Evolutionary conservation across 2,797 vertebrate genomes (phyloP).

Genomic region (Champsocephalus gunnari): DNA sequence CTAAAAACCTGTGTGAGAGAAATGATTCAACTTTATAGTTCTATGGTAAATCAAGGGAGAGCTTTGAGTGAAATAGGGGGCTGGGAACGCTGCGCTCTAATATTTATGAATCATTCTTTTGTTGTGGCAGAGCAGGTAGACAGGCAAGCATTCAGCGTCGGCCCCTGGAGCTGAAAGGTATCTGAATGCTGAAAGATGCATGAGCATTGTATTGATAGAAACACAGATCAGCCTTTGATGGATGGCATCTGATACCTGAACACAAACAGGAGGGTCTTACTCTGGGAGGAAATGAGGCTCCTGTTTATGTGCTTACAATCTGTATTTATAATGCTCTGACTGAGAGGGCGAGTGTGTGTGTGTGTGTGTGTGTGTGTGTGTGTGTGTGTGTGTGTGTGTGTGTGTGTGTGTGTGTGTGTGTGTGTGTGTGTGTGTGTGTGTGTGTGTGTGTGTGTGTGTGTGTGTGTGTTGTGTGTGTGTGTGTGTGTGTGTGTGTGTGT

Average conservation of each 20-base stretch:
- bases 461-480: constrained; percentile 19
- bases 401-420: too few species aligned
- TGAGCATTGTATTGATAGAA: constrained; percentile 73
- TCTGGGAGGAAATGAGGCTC: constrained; percentile 48
- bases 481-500: too few species aligned
- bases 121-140: constrained; percentile 69
- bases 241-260: constrained; percentile 69
- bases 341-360: constrained; percentile 37
- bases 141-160: constrained; percentile 55
- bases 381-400: background rate
- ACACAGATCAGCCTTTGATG: constrained; percentile 73
- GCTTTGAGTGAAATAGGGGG: constrained; percentile 37
- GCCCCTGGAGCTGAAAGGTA: constrained; percentile 65
- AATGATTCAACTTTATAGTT: constrained; percentile 53
- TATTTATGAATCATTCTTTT: constrained; percentile 80
- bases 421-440: background rate
- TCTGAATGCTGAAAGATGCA: constrained; percentile 81
- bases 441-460: constrained; percentile 34
- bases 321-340: constrained; percentile 56
- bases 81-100: constrained; percentile 65
- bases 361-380: constrained; percentile 43
- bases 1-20: constrained; percentile 52
- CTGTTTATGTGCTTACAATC: constrained; percentile 54
- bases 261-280: constrained; percentile 42
- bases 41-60: constrained; percentile 59